Evolutionary conservation across 30 jellyfish, hydroid and myxozoan genomes (phyloP), one percentile per base, ranked within the genome.

Genomic region (Chironex yamaguchii): DNA sequence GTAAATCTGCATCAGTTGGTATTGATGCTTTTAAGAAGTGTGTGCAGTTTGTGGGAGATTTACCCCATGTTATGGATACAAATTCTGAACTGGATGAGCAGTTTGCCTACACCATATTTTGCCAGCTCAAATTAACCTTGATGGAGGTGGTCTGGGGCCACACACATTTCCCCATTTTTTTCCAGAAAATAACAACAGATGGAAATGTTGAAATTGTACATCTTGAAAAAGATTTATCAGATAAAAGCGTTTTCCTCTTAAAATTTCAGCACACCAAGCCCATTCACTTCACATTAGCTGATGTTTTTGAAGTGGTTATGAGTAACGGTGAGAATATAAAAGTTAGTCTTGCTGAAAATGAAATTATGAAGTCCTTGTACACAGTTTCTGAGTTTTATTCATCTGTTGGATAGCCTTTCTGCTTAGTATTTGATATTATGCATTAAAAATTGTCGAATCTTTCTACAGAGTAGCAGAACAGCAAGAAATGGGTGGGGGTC

Each of bases 401-500:
- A 3, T 24, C 25, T 6, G 81, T 32, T 78, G 90, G 81, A 11
- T 33, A 28, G 12, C 69, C 32, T 1, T 78, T 78, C 67, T 78
- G 90, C 48, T 12, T 78, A 1, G 36, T 78, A 21, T 78, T 78
- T 29, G 90, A 78, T 65, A 52, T 76, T 3, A 52, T 76, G 89
- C 54, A 76, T 52, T 62, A 67, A 52, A 76, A 76, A 34, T 32
- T 2, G 82, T 35, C 1, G 89, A 76, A 34, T 76, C 82, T 2
- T 54, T 50, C 20, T 76, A 76, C 36, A 67, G 76, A 13, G 78
- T 49, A 35, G 62, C 51, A 29, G 89, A 76, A 25, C 14, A 29
- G 14, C 89, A 76, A 76, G 89, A 76, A 54, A 52, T 76, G 66
- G 89, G 54, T 49, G 89, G 52, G 1, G 34, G 82, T 2, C 86